Conservation (phyloP, 2,797 vertebrate genomes). For the Tadarida brasiliensis region DNA sequence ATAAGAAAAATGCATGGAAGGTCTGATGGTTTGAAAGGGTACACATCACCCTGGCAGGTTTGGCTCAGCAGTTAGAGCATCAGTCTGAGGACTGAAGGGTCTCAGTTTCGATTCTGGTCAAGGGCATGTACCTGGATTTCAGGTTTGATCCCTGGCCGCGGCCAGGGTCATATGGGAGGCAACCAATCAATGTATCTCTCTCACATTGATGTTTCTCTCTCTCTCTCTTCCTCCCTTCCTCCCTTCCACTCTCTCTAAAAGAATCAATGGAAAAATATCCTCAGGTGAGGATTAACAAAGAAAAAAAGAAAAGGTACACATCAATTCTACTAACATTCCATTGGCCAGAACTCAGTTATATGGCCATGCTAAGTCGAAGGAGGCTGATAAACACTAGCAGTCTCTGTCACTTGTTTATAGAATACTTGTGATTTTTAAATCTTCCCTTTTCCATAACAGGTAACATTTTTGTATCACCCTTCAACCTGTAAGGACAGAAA, state of each 20-base stretch:
- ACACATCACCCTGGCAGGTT: not conserved
- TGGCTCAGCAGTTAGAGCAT: too few species aligned
- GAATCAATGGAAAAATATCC: too few species aligned
- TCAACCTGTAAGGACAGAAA: constrained; percentile 30
- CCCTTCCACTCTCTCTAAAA: too few species aligned
- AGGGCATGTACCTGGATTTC: too few species aligned
- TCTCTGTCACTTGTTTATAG: not conserved
- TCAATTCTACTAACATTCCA: not conserved
- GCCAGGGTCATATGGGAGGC: too few species aligned
- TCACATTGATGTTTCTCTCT: too few species aligned
- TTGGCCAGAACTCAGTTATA: not conserved
- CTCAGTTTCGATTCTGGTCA: too few species aligned
- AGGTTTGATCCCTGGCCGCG: too few species aligned
- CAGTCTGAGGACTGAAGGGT: too few species aligned
- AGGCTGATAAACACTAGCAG: not conserved
- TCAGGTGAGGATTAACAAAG: too few species aligned
- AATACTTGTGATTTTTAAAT: not conserved
- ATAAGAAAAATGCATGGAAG: not conserved
- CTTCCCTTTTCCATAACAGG: not conserved
- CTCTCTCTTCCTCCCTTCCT: too few species aligned
- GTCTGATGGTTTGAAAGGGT: not conserved
- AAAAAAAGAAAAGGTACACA: not conserved
- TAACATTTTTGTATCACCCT: not conserved
- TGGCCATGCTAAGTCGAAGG: not conserved
- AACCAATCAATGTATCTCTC: too few species aligned